These are phyloP conservation scores for Crioceris asparagi DNA, from an alignment of 2,888 invertebrate species.

Conservation along the genomic window DNA sequence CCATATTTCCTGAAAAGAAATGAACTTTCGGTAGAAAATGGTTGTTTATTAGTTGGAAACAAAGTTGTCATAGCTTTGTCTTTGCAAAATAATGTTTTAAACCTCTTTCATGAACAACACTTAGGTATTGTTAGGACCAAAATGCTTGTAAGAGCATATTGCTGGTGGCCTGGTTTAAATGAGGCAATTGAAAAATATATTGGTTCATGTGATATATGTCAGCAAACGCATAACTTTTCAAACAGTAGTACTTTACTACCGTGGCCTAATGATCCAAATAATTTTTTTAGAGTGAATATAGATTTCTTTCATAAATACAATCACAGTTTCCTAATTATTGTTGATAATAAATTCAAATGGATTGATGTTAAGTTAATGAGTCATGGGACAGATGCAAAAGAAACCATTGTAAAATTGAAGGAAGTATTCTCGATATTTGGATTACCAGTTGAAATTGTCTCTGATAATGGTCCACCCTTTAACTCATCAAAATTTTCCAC, in stretches of 20 bases:
- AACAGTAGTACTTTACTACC: slow-evolving; percentile 2
- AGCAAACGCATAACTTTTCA: slow-evolving; percentile 6
- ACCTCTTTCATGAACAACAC: slow-evolving; percentile 11
- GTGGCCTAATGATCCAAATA: slow-evolving; percentile 11
- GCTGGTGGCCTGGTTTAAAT: slow-evolving; percentile 8
- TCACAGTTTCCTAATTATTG: slow-evolving; percentile 11
- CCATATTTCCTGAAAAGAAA: slow-evolving; percentile 6
- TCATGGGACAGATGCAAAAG: slow-evolving; percentile 9
- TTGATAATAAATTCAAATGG: slow-evolving; percentile 17
- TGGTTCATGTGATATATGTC: slow-evolving; percentile 7
- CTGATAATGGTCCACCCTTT: slow-evolving; percentile 21
- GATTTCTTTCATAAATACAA: slow-evolving; percentile 9
- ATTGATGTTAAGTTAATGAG: slow-evolving; percentile 16
- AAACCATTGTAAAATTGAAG: slow-evolving; percentile 13
- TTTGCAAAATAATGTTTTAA: slow-evolving; percentile 4
- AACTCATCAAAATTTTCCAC: slow-evolving; percentile 14
- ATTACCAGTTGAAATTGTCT: slow-evolving; percentile 15
- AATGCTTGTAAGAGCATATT: slow-evolving; percentile 4
- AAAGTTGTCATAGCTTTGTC: slow-evolving; percentile 6
- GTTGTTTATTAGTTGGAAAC: slow-evolving; percentile 3
- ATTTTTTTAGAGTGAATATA: slow-evolving; percentile 10
- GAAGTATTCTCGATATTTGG: slow-evolving; percentile 17
- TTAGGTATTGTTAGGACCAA: slow-evolving; percentile 3
- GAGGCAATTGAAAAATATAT: slow-evolving; percentile 9
- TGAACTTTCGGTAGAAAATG: slow-evolving; percentile 8